phyloP scores from a whole-genome alignment of 1,140 invertebrate genomes.

The Eriosoma lanigerum region DNA sequence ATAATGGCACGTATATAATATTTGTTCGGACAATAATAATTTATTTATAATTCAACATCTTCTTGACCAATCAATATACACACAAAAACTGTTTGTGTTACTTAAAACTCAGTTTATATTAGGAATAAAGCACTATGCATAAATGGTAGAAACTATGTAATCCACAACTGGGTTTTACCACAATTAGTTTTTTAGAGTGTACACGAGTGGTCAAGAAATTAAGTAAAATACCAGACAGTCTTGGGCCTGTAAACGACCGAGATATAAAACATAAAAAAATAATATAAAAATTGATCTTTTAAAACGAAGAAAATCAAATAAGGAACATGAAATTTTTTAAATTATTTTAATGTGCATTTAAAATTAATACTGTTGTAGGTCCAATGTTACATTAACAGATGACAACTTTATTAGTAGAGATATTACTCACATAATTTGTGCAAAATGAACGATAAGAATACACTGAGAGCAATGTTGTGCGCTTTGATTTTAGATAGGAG shows the following conservation, averaged over 20 bases:
- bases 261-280: conserved; percentile 35
- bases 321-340: conserved; percentile 32
- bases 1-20: conserved; percentile 44
- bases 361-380: conserved; percentile 29
- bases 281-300: conserved; percentile 31
- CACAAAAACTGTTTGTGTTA: neutral
- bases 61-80: conserved; percentile 44
- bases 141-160: no score
- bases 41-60: neutral
- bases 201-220: conserved; percentile 33
- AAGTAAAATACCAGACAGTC: conserved; percentile 43
- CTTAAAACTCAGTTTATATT: conserved; percentile 26
- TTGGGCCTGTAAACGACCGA: conserved; percentile 11
- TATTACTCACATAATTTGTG: neutral
- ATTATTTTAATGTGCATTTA: neutral
- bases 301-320: conserved; percentile 11
- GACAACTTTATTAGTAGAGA: neutral
- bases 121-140: conserved; percentile 1
- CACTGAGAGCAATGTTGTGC: neutral
- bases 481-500: neutral
- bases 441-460: neutral
- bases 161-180: neutral
- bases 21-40: conserved; percentile 37
- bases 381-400: neutral
- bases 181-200: neutral